phyloP scores from a whole-genome alignment of 2,797 vertebrate genomes.

The Ctenosaura bakeri region DNA sequence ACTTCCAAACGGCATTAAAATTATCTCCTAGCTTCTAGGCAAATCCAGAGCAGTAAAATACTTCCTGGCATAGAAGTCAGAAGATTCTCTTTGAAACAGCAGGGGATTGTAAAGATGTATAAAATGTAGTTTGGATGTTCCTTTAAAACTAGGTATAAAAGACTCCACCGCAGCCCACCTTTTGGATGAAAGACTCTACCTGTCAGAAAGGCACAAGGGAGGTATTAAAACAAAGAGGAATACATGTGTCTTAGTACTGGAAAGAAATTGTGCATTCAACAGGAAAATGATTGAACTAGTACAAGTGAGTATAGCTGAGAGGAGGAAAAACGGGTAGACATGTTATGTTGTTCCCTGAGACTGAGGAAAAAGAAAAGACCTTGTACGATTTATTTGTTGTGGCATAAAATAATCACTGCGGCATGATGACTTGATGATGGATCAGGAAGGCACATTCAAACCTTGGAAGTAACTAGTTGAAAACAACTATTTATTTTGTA shows the following conservation, averaged over 20 bases:
- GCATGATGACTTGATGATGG: slow-evolving; percentile 21
- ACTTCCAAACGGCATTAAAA: slow-evolving; percentile 11
- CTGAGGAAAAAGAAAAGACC: slow-evolving; percentile 22
- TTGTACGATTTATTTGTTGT: slow-evolving; percentile 38
- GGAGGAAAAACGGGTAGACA: slow-evolving; percentile 36
- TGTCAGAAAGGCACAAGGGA: slow-evolving; percentile 59
- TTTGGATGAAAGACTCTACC: slow-evolving; percentile 42
- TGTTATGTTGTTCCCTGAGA: slow-evolving; percentile 32
- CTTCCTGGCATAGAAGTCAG: slow-evolving; percentile 65
- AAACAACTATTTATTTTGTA: background rate
- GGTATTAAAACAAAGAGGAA: slow-evolving; percentile 59
- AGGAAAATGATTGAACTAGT: slow-evolving; percentile 34
- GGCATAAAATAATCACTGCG: slow-evolving; percentile 30
- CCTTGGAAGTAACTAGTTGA: background rate
- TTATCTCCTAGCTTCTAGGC: slow-evolving; percentile 41
- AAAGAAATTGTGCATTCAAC: slow-evolving; percentile 27
- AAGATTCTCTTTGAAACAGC: slow-evolving; percentile 57
- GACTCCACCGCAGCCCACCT: slow-evolving; percentile 10
- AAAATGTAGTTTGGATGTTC: slow-evolving; percentile 34
- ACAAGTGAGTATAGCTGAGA: slow-evolving; percentile 48
- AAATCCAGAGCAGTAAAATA: slow-evolving; percentile 47
- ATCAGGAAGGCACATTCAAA: slow-evolving; percentile 15
- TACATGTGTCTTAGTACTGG: slow-evolving; percentile 10
- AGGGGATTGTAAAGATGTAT: slow-evolving; percentile 43
- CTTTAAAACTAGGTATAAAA: slow-evolving; percentile 43